Percentiles rank a stretch among this genome's conserved stretches.
Conservation (phyloP, 2,888 invertebrate species). For the Phytoseiulus persimilis region DNA sequence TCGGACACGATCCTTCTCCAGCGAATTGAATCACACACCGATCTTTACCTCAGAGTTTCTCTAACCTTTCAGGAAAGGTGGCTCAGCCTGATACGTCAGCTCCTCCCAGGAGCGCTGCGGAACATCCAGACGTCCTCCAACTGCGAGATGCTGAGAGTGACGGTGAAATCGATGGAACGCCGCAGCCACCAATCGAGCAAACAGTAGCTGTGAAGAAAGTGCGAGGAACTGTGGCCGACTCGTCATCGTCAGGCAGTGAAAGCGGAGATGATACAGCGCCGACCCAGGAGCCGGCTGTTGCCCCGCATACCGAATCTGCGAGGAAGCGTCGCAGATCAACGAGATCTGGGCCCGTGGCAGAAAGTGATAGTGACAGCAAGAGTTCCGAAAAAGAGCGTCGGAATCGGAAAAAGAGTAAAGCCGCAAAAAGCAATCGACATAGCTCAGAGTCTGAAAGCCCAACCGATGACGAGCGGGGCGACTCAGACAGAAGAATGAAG, state of each 20-base stretch:
- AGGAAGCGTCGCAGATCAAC: not conserved
- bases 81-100: not conserved
- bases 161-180: not conserved
- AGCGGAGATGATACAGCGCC: conserved; percentile 27
- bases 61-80: not conserved
- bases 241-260: not conserved
- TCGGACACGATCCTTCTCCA: too few relatives aligned
- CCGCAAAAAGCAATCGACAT: not conserved
- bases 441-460: not conserved
- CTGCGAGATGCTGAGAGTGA: conserved; percentile 23
- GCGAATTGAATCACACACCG: too few relatives aligned
- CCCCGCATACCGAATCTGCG: not conserved
- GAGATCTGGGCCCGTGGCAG: not conserved
- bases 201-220: not conserved
- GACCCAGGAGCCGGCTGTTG: not conserved
- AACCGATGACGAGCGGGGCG: conserved; percentile 17
- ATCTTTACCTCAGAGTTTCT: not conserved
- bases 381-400: not conserved
- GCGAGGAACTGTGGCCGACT: conserved; percentile 11
- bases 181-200: not conserved
- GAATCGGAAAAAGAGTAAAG: not conserved
- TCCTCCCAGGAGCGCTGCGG: not conserved
- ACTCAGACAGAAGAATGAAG: not conserved
- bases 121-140: conserved; percentile 10
- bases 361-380: not conserved